Conservation (phyloP, 2,888 invertebrate genomes). For the Drosophila meridionalis region DNA sequence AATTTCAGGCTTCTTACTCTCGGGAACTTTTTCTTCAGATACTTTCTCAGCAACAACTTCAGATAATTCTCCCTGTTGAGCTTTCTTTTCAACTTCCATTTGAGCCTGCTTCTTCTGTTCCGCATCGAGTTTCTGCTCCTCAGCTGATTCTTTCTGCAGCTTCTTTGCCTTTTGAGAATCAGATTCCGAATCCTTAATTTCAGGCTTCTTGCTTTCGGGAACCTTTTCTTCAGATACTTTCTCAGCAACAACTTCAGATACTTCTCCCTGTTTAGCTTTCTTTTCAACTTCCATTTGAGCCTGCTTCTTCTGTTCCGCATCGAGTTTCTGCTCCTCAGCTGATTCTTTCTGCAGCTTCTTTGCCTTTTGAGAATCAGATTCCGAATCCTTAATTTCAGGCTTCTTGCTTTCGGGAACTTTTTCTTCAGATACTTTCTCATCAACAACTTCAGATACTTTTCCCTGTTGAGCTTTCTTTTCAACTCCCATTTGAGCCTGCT, state of each 20-base stretch:
- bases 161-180: background rate
- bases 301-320: background rate
- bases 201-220: background rate
- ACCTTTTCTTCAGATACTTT: background rate
- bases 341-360: background rate
- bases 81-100: conserved; percentile 2
- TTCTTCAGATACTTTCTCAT: background rate
- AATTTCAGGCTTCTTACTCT: conserved; percentile 34
- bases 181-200: background rate
- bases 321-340: background rate
- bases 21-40: conserved; percentile 16
- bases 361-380: background rate
- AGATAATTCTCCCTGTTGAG: conserved; percentile 16
- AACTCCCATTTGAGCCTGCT: background rate
- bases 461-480: background rate
- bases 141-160: conserved; percentile 2
- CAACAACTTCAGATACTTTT: conserved; percentile 1
- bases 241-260: background rate
- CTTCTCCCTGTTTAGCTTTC: background rate
- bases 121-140: conserved; percentile 13
- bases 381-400: background rate
- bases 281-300: background rate
- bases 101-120: conserved; percentile 11
- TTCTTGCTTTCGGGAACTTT: background rate
- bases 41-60: conserved; percentile 22